Percentiles rank a stretch among this genome's conserved stretches.
phyloP scores from a whole-genome alignment of 2,113 vertebrate species.

The Dunckerocampus dactyliophorus region DNA sequence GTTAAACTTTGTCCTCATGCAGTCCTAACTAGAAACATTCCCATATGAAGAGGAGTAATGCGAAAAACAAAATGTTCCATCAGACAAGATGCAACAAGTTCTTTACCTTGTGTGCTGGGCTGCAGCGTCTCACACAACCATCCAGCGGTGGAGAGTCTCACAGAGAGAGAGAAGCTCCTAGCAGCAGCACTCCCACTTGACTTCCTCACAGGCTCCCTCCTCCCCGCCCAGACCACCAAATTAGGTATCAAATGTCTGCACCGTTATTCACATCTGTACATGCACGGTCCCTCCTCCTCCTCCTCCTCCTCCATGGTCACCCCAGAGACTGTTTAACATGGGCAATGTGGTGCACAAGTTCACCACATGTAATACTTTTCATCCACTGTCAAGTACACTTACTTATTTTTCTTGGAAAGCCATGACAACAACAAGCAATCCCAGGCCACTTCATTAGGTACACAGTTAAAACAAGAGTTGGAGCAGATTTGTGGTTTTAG shows the following conservation, averaged over 20 bases:
- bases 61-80: neutral
- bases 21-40: too few relatives aligned
- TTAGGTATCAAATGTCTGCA: constrained; percentile 57
- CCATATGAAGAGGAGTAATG: neutral
- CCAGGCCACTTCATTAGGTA: too few relatives aligned
- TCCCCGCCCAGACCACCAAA: constrained; percentile 63
- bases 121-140: constrained; percentile 14
- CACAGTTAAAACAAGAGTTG: too few relatives aligned
- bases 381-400: neutral
- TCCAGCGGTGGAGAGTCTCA: constrained; percentile 16
- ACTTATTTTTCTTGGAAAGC: neutral
- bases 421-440: neutral
- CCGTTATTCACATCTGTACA: constrained; percentile 52
- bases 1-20: neutral
- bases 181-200: constrained; percentile 17
- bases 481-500: too few relatives aligned
- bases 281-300: constrained; percentile 5
- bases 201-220: constrained; percentile 17
- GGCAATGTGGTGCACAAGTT: constrained; percentile 9
- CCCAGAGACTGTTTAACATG: constrained; percentile 9
- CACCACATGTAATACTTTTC: neutral
- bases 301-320: neutral
- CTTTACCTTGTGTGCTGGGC: constrained; percentile 3
- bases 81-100: constrained; percentile 39
- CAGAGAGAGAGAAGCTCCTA: neutral